phyloP scores from a whole-genome alignment of 2,888 invertebrate species.

The Drosophila ezoana region DNA sequence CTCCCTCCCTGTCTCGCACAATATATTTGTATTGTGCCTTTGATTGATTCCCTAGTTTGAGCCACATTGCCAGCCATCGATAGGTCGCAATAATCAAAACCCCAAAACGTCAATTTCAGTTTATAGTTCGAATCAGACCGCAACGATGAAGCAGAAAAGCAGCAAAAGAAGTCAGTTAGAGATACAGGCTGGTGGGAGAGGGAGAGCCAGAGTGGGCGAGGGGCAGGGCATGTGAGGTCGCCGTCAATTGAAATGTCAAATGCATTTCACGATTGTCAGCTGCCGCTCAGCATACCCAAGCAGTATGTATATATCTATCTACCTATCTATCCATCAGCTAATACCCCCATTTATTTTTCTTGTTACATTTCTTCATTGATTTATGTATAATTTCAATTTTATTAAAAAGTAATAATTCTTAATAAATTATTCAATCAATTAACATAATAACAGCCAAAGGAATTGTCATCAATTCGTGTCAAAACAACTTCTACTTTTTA shows the following conservation, averaged over 20 bases:
- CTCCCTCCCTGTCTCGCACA: background rate
- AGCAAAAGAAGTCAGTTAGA: background rate
- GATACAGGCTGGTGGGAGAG: background rate
- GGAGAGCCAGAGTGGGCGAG: background rate
- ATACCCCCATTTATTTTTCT: background rate
- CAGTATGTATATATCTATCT: background rate
- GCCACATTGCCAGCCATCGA: conserved; percentile 12
- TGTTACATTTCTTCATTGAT: background rate
- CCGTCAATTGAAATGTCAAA: conserved; percentile 66
- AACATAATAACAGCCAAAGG: no score
- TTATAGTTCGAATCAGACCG: conserved; percentile 10
- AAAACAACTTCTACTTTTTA: no score
- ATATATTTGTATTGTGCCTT: conserved; percentile 31
- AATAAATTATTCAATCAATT: no score
- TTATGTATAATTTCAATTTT: background rate
- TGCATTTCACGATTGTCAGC: conserved; percentile 59
- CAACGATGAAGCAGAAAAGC: conserved; percentile 5
- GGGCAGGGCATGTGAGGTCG: background rate
- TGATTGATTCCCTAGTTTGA: conserved; percentile 51
- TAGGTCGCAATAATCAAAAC: conserved; percentile 55
- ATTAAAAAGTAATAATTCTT: no score
- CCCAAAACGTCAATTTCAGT: conserved; percentile 65
- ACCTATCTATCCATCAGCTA: background rate
- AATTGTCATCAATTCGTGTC: no score
- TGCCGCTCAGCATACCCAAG: background rate